Conservation (phyloP, 2,113 vertebrate species). For the Platysternon megacephalum region DNA sequence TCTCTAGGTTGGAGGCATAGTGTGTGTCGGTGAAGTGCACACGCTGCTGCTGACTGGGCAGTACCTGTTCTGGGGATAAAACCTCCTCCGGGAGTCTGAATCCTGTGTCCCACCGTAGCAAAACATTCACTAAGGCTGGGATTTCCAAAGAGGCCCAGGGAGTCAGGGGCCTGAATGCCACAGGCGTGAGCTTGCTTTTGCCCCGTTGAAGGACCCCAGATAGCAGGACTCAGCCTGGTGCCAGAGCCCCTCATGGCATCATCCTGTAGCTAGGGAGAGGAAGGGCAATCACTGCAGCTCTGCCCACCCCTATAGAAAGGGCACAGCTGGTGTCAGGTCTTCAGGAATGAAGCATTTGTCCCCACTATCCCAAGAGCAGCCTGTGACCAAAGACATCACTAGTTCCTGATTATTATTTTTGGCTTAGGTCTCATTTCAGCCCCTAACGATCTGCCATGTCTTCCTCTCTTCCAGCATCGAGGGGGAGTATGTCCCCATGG, state of each 20-base stretch:
- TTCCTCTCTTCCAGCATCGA: slow-evolving; percentile 86
- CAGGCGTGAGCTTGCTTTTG: neutral
- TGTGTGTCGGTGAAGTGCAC: neutral
- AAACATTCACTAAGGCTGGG: neutral
- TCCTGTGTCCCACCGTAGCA: neutral
- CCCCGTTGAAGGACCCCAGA: neutral
- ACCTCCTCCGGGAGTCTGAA: neutral
- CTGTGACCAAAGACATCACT: neutral
- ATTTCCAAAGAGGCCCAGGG: neutral
- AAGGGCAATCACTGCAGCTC: neutral
- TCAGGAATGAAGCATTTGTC: neutral
- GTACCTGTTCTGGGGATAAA: neutral
- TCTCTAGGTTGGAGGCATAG: neutral
- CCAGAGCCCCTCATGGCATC: neutral
- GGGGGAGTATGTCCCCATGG: slow-evolving; percentile 95
- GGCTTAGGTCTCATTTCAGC: neutral
- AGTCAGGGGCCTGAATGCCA: neutral
- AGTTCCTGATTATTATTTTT: neutral
- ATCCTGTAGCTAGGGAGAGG: neutral
- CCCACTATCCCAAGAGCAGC: neutral
- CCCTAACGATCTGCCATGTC: neutral
- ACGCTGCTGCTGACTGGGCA: neutral
- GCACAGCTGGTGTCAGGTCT: neutral
- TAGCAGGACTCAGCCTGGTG: neutral
- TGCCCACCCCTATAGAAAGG: neutral